Evolutionary conservation across 1,140 invertebrate genomes (phyloP).

Genomic region (Atta cephalotes): DNA sequence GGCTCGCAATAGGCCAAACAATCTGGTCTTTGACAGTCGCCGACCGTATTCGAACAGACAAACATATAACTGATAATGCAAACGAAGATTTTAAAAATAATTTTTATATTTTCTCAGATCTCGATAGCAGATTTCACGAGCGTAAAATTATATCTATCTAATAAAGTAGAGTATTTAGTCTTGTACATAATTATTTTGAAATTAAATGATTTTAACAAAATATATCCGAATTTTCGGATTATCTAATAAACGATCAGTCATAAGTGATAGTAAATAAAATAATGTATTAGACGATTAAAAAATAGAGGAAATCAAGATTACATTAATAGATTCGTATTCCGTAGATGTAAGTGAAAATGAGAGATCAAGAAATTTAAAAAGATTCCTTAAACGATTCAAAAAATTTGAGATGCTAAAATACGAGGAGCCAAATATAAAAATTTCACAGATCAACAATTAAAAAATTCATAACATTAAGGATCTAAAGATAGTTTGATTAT

Average conservation of each 20-base stretch:
- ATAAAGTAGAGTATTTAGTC: neutral
- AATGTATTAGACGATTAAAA: too few relatives aligned
- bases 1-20: constrained; percentile 70
- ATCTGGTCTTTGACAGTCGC: constrained; percentile 67
- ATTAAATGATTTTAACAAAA: neutral
- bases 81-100: neutral
- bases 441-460: too few relatives aligned
- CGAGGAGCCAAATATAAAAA: neutral
- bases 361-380: neutral
- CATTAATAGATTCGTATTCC: neutral
- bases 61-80: constrained; percentile 18
- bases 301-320: too few relatives aligned
- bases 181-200: neutral
- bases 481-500: too few relatives aligned
- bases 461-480: too few relatives aligned
- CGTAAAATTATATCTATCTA: neutral
- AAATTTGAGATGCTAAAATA: neutral
- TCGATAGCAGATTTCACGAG: neutral
- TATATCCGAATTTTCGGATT: neutral
- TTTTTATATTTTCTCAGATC: neutral
- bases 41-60: constrained; percentile 39
- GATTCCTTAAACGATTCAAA: neutral
- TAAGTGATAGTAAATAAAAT: too few relatives aligned
- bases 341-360: neutral
- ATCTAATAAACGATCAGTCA: neutral